Base-by-base conservation (phyloP, 1,140 invertebrate genomes). In the Mactra quadrangularis region DNA sequence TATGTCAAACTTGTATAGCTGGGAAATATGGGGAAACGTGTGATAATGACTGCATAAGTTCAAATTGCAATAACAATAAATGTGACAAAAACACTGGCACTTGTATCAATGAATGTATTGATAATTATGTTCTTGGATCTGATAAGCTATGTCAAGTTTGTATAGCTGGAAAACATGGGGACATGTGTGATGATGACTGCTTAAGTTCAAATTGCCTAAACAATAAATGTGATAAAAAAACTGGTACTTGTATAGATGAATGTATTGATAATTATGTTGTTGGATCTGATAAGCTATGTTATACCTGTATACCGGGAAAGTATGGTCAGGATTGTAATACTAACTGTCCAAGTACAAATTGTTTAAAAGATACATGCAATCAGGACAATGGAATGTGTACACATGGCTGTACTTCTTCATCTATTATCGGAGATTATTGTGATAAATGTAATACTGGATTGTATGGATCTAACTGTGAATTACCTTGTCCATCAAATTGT, bases 1-100 rank as follows among this genome's bases (percentile, higher is more conserved):
- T 41, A 38, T 64, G 60, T 25, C 2, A 3, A 0, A 35, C 15
- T 38, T 64, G 60, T 64, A n/a, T 64, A 4, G 3, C 4, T 19
- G 60, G 60, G 11, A 41, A 3, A 64, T 64, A 64, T 22, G 60
- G 60, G 22, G 15, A 45, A 22, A 25, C 35, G 2, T 64, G 60
- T 25, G 1, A 64, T 4, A 4, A 41, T 2, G 9, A 22, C 31
- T 64, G 60, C n/a, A n/a, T n/a, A n/a, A 29, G 29, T 19, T 15
- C 35, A 11, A 41, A 31, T 25, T 64, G 60, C n/a, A n/a, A 11
- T n/a, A 35, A 45, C 22, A n/a, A 33, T 19, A 45, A n/a, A 3
- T 64, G 60, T 41, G 19, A n/a, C 19, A 64, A 22, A 22, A 3
- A 41, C 19, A 1, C 11, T 3, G 60, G 60, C 2, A 22, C 35